Percentiles rank a stretch among this genome's conserved stretches.
These are phyloP conservation scores for Parnassius orleans DNA, from an alignment of 2,888 invertebrate species.

Conservation along the genomic window DNA sequence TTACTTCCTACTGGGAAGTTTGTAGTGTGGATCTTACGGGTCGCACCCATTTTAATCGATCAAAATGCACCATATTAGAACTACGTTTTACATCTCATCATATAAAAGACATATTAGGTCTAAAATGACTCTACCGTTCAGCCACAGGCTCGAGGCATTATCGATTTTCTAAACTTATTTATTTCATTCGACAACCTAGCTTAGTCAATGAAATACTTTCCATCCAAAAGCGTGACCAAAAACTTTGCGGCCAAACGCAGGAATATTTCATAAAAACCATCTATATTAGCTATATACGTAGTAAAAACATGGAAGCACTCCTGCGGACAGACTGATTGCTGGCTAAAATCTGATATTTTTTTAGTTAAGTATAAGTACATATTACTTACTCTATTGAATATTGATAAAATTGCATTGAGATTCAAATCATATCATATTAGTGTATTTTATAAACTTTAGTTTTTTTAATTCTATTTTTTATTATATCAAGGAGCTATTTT, in stretches of 20 bases:
- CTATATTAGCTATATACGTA: slow-evolving; percentile 66
- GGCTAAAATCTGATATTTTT: slow-evolving; percentile 47
- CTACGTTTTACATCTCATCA: slow-evolving; percentile 2
- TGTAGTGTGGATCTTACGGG: too few relatives aligned
- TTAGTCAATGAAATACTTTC: slow-evolving; percentile 55
- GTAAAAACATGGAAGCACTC: slow-evolving; percentile 79
- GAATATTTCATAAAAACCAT: slow-evolving; percentile 62
- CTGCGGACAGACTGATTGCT: slow-evolving; percentile 78
- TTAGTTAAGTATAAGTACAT: slow-evolving; percentile 29
- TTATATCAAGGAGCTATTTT: neutral
- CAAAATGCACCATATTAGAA: slow-evolving; percentile 1
- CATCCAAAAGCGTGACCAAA: slow-evolving; percentile 57
- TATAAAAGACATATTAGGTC: slow-evolving; percentile 5
- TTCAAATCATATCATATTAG: neutral
- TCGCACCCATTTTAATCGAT: neutral
- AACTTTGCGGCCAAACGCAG: slow-evolving; percentile 44
- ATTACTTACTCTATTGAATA: neutral
- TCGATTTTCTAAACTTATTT: slow-evolving; percentile 9
- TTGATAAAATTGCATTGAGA: neutral
- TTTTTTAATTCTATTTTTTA: slow-evolving; percentile 7
- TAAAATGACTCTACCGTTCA: slow-evolving; percentile 1
- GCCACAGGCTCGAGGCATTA: slow-evolving; percentile 1
- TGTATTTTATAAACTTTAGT: neutral
- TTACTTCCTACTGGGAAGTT: too few relatives aligned
- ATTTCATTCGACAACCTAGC: slow-evolving; percentile 7